These are phyloP conservation scores for Euphydryas editha DNA, from an alignment of 2,888 invertebrate species.

Conservation along the genomic window DNA sequence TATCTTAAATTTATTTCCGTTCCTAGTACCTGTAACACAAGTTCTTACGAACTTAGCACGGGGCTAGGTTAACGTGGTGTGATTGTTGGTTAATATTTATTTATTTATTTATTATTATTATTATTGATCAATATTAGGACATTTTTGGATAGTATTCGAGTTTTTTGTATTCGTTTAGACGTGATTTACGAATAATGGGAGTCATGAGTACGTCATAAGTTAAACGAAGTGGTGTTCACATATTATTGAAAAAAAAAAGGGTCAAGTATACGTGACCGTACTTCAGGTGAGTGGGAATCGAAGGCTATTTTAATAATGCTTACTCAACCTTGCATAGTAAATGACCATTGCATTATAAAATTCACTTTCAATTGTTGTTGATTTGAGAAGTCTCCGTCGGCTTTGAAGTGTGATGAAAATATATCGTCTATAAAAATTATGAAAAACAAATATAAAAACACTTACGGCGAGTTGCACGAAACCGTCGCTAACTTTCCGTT, in stretches of 20 bases:
- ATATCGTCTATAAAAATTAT: too few species aligned
- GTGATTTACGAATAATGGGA: background rate
- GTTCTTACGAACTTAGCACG: too few species aligned
- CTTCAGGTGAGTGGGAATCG: conserved; percentile 57
- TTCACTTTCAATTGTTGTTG: conserved; percentile 16
- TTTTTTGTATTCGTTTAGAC: background rate
- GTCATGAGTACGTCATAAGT: conserved; percentile 20
- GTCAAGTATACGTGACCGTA: conserved; percentile 48
- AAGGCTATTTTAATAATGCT: conserved; percentile 64
- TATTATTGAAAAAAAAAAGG: conserved; percentile 28
- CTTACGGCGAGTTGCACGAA: too few species aligned
- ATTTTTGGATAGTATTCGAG: background rate
- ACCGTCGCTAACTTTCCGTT: too few species aligned
- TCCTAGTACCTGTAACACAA: too few species aligned
- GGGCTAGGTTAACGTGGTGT: too few species aligned
- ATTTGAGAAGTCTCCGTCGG: background rate
- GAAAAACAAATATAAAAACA: too few species aligned
- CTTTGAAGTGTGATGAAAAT: too few species aligned
- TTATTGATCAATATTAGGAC: background rate
- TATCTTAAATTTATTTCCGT: too few species aligned
- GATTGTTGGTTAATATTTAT: too few species aligned
- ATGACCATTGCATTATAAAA: conserved; percentile 24
- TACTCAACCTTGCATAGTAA: conserved; percentile 29
- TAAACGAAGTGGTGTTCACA: conserved; percentile 34
- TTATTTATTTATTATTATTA: too few species aligned